phyloP scores from a whole-genome alignment of 2,797 vertebrate genomes.

The Helostoma temminkii region DNA sequence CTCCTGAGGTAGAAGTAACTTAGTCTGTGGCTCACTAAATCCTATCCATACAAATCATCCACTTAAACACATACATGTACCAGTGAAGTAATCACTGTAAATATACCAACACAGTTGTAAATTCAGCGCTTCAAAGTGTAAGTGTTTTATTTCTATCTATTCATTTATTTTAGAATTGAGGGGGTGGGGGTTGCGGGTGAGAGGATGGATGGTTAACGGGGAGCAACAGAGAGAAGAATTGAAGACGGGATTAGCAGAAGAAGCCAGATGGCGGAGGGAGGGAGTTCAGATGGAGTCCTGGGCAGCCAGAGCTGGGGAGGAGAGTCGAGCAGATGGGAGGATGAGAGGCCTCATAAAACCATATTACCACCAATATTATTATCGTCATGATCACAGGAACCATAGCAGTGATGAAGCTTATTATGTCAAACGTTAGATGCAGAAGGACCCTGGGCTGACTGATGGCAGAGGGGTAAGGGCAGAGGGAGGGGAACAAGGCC shows the following conservation, averaged over 20 bases:
- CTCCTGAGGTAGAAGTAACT: no score
- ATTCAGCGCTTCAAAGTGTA: no score
- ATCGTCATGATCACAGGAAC: conserved; percentile 76
- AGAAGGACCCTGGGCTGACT: conserved; percentile 28
- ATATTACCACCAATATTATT: conserved; percentile 79
- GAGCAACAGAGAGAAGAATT: conserved; percentile 37
- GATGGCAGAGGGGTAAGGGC: conserved; percentile 2
- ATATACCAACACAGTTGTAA: no score
- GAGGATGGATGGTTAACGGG: conserved; percentile 31
- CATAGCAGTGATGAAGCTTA: conserved; percentile 67
- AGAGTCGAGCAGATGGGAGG: conserved; percentile 78
- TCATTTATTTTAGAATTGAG: no score
- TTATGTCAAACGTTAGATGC: conserved; percentile 60
- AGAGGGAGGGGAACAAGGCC: not conserved
- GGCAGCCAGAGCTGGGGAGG: conserved; percentile 63
- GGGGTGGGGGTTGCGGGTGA: not conserved
- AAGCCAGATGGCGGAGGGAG: conserved; percentile 78
- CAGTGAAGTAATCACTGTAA: no score
- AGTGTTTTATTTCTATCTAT: no score
- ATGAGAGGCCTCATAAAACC: conserved; percentile 82
- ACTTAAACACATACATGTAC: no score
- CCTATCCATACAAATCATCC: no score
- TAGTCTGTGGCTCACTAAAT: no score
- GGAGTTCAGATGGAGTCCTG: conserved; percentile 72
- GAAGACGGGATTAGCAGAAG: conserved; percentile 64